phyloP scores from a whole-genome alignment of 2,888 invertebrate genomes.

The Aspidiotus destructor region DNA sequence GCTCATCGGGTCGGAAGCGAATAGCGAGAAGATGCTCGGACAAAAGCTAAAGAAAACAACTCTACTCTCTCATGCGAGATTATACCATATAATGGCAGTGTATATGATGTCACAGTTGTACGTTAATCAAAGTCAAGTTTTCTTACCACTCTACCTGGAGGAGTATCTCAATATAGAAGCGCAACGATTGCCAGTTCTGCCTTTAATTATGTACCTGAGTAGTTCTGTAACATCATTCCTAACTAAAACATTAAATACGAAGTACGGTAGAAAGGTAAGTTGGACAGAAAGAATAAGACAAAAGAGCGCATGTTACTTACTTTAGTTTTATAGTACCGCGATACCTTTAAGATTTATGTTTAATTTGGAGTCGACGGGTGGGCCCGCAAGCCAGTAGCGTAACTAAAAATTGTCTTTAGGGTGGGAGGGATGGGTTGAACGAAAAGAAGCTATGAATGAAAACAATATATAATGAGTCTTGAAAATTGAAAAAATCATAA shows the following conservation, averaged over 20 bases:
- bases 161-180: slow-evolving; percentile 63
- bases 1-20: not conserved
- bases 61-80: not conserved
- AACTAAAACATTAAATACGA: slow-evolving; percentile 58
- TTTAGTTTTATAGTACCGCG: too few species aligned
- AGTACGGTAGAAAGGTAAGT: slow-evolving; percentile 47
- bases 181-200: slow-evolving; percentile 68
- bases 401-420: too few species aligned
- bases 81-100: slow-evolving; percentile 23
- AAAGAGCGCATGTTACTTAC: too few species aligned
- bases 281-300: not conserved
- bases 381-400: too few species aligned
- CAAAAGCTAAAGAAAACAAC: slow-evolving; percentile 10
- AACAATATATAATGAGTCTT: too few species aligned
- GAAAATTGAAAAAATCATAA: too few species aligned
- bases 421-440: too few species aligned
- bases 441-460: too few species aligned
- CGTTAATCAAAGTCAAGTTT: slow-evolving; percentile 28
- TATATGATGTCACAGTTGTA: slow-evolving; percentile 29
- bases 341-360: too few species aligned
- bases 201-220: slow-evolving; percentile 72
- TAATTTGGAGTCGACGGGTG: too few species aligned
- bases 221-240: slow-evolving; percentile 67
- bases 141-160: slow-evolving; percentile 71
- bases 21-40: not conserved